Evolutionary conservation across 2,113 vertebrate genomes (phyloP).

Genomic region (Porphyrio hochstetteri): DNA sequence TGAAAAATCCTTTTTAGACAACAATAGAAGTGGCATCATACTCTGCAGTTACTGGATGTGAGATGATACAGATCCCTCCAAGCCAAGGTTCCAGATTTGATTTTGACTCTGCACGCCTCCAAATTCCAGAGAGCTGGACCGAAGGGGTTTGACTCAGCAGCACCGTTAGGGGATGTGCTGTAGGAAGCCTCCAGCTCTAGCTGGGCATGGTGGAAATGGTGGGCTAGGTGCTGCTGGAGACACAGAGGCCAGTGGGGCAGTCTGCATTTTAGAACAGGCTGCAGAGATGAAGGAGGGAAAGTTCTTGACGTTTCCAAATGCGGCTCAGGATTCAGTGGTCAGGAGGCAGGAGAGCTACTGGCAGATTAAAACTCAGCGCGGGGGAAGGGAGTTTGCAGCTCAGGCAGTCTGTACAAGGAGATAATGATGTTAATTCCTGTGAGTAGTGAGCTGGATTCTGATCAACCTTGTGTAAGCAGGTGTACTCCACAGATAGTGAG

Average conservation of each 20-base stretch:
- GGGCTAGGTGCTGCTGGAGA: background rate
- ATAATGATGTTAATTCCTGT: slow-evolving; percentile 52
- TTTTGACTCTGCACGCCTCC: background rate
- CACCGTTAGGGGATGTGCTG: background rate
- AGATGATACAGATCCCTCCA: background rate
- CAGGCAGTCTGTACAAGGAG: slow-evolving; percentile 17
- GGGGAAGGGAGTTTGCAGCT: background rate
- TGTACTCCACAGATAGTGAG: background rate
- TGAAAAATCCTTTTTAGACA: background rate
- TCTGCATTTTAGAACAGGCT: background rate
- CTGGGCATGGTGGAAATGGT: background rate
- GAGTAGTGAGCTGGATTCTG: slow-evolving; percentile 40
- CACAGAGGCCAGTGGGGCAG: background rate
- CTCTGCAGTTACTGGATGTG: background rate
- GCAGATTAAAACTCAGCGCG: background rate
- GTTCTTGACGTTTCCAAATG: background rate
- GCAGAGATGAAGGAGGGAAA: background rate
- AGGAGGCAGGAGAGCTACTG: background rate
- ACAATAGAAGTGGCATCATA: background rate
- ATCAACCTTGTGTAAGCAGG: slow-evolving; percentile 24
- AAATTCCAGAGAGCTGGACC: background rate
- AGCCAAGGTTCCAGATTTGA: background rate
- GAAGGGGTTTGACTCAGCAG: background rate
- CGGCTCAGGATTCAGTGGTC: background rate
- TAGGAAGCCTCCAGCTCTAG: background rate